phyloP scores from a whole-genome alignment of 2,797 vertebrate species.

The Chiroxiphia lanceolata region DNA sequence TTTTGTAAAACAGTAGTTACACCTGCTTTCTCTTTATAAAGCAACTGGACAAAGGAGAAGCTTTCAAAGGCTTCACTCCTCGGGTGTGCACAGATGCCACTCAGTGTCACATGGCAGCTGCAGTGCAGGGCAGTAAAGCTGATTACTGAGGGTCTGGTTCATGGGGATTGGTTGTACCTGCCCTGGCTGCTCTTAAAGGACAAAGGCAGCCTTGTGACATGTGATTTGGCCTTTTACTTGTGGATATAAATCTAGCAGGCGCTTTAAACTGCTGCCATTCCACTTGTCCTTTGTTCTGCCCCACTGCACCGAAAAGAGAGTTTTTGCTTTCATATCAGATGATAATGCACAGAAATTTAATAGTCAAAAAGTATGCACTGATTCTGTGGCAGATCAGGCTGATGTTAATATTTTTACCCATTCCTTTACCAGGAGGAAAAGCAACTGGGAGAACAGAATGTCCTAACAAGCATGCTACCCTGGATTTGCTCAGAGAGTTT shows the following conservation, averaged over 20 bases:
- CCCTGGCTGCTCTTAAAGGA: not conserved
- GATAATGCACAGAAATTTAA: not conserved
- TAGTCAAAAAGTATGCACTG: not conserved
- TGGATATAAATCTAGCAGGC: not conserved
- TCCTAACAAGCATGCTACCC: not conserved
- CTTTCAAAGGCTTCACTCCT: not conserved
- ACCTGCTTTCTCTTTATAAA: not conserved
- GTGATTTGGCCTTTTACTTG: not conserved
- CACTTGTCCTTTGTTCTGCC: not conserved
- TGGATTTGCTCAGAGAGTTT: not conserved
- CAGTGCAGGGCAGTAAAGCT: not conserved
- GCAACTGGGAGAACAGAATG: not conserved
- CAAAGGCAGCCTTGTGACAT: not conserved
- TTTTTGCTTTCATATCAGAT: not conserved
- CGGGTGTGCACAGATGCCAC: not conserved
- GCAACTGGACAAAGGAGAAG: not conserved
- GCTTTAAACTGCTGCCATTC: not conserved
- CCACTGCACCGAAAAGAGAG: not conserved
- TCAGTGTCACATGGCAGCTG: not conserved
- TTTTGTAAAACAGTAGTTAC: not conserved
- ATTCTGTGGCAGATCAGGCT: not conserved
- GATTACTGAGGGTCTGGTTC: not conserved
- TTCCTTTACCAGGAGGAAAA: not conserved
- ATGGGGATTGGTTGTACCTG: not conserved
- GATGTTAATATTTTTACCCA: not conserved